Evolutionary conservation across 2,113 vertebrate species (phyloP).

Genomic region (Sitta europaea): DNA sequence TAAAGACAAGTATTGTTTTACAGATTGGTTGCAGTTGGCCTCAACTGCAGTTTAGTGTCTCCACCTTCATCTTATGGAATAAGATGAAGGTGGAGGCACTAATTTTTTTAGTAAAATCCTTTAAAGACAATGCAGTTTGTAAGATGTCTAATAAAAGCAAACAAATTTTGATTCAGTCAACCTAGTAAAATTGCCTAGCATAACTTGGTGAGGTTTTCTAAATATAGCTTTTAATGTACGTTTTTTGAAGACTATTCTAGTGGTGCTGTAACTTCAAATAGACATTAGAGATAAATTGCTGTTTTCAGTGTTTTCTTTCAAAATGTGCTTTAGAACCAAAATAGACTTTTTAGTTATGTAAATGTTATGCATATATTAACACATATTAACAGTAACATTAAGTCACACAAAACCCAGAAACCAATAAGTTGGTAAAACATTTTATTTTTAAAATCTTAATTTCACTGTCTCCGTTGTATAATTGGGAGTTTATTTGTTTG

Average conservation of each 20-base stretch:
- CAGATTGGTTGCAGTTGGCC: not conserved
- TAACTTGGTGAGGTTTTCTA: not conserved
- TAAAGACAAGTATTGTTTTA: not conserved
- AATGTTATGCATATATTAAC: not conserved
- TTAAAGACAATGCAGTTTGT: not conserved
- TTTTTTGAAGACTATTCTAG: not conserved
- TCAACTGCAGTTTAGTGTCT: not conserved
- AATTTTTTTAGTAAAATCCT: not conserved
- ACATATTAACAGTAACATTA: not conserved
- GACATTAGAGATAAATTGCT: not conserved
- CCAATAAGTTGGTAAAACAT: not conserved
- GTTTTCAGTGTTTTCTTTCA: not conserved
- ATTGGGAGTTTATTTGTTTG: not conserved
- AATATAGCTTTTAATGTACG: not conserved
- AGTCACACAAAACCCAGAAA: not conserved
- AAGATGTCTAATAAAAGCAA: not conserved
- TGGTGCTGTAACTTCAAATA: not conserved
- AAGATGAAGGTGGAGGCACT: too few species aligned
- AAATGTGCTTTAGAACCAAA: not conserved
- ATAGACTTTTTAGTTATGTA: not conserved
- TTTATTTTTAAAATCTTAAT: not conserved
- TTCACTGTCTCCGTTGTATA: not conserved
- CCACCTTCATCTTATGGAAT: not conserved
- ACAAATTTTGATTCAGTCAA: not conserved
- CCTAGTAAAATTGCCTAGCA: not conserved